These are phyloP conservation scores for Miltochrista miniata DNA, from an alignment of 2,888 invertebrate genomes.

Conservation along the genomic window DNA sequence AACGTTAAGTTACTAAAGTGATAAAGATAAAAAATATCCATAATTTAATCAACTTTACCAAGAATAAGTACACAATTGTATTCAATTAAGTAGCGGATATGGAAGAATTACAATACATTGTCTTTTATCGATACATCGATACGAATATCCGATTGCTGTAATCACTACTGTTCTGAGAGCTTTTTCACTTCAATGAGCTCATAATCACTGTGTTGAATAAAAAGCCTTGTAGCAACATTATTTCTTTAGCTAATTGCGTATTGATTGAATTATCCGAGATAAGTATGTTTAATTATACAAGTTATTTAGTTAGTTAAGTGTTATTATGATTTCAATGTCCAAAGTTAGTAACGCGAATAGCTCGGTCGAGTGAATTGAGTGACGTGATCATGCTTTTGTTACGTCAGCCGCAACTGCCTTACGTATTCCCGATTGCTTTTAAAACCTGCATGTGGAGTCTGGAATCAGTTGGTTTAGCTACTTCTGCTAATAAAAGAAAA, in stretches of 20 bases:
- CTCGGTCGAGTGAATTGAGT: not conserved
- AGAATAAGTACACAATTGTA: slow-evolving; percentile 49
- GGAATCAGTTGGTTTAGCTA: no score
- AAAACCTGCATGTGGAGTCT: no score
- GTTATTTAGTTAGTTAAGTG: slow-evolving; percentile 1
- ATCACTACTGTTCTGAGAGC: slow-evolving; percentile 30
- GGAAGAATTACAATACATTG: slow-evolving; percentile 42
- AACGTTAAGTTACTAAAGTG: not conserved
- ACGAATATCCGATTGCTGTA: slow-evolving; percentile 44
- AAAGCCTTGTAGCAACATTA: slow-evolving; percentile 14
- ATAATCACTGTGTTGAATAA: slow-evolving; percentile 15
- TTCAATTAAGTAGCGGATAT: slow-evolving; percentile 52
- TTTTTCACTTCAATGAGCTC: slow-evolving; percentile 34
- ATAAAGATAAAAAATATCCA: slow-evolving; percentile 20
- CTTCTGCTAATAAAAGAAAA: no score
- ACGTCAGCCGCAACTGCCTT: no score
- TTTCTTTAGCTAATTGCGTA: slow-evolving; percentile 6
- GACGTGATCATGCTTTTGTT: not conserved
- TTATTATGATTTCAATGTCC: slow-evolving; percentile 1
- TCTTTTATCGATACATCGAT: slow-evolving; percentile 39
- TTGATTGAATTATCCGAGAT: slow-evolving; percentile 9
- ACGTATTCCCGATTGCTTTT: no score
- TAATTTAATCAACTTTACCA: slow-evolving; percentile 24
- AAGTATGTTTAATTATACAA: slow-evolving; percentile 10
- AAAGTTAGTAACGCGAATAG: not conserved